Base-by-base conservation (phyloP, 2,113 vertebrate genomes). In the Mesoclemmys tuberculata region DNA sequence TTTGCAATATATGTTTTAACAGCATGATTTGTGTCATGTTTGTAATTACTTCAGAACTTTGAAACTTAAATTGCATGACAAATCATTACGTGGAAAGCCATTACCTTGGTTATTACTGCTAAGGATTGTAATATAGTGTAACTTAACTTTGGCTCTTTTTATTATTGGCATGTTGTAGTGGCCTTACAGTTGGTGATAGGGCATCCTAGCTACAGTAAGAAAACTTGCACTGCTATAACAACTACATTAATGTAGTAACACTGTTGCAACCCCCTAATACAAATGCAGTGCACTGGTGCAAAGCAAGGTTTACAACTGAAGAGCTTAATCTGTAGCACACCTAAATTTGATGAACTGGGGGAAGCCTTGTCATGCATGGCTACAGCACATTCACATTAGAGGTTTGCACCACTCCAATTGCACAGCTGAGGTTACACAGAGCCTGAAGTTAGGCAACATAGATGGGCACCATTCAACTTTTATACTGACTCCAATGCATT, bases 41-140 rank as follows among this genome's bases (percentile, higher is more conserved):
- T 96, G 85, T 97, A 98, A 98, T 98, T 98, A 98, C 97, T 98
- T 98, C 97, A 96, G 96, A 97, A 92, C 97, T 98, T 98, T 98
- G 94, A 97, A 97, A 94, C 96, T 97, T 96, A 98, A 98, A 98
- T 95, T 95, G 93, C 90, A 54, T 97, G 97, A 95, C 93, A 98
- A 93, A 97, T 97, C 7, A 86, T 97, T 97, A 93, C 35, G 49
- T 95, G 90, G 86, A 94, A 93, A 95, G 92, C 94, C 93, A 95
- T 95, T 94, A 41, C 82, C 74, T 86, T n/a, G 85, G 90, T 78
- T 89, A 84, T 90, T 93, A 94, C 95, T 95, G 86, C 91, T 95
- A 90, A 98, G 93, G 92, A 95, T 95, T 80, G 41, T 96, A 71
- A 90, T 90, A 71, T 54, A 90, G 82, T 88, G 82, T 74, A 93